Evolutionary conservation across 2,797 vertebrate species (phyloP).

Genomic region (Acropternis orthonyx): DNA sequence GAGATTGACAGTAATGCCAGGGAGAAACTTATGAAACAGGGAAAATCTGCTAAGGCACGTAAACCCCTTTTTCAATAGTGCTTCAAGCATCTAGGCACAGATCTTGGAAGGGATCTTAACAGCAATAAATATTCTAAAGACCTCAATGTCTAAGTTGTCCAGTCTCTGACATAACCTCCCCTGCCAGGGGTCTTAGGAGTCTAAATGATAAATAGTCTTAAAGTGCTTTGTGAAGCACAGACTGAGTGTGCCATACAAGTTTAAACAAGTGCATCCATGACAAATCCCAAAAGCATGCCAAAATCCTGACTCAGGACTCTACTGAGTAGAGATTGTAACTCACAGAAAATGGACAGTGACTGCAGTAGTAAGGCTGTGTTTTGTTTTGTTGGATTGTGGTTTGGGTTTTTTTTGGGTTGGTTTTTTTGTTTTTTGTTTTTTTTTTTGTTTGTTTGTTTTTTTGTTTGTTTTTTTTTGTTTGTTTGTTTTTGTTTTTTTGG

Average conservation of each 20-base stretch:
- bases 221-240: not conserved
- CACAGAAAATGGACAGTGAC: not conserved
- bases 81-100: constrained; percentile 12
- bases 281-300: not conserved
- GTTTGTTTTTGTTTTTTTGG: not conserved
- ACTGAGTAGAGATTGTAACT: not conserved
- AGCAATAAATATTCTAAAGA: constrained; percentile 6
- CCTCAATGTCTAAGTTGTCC: not conserved
- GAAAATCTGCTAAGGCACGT: not conserved
- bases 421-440: not conserved
- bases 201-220: not conserved
- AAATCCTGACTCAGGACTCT: not conserved
- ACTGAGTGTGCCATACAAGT: not conserved
- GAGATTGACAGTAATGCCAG: constrained; percentile 29
- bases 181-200: not conserved
- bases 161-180: not conserved
- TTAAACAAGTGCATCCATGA: not conserved
- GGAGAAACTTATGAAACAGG: not conserved
- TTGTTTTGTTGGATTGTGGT: not conserved
- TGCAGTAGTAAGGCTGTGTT: not conserved
- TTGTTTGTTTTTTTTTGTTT: too few relatives aligned
- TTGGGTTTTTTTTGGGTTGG: not conserved
- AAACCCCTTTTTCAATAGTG: not conserved
- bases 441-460: too few relatives aligned
- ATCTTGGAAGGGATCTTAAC: not conserved